Percentiles rank a stretch among this genome's conserved stretches.
Evolutionary conservation across 2,797 vertebrate species (phyloP).

Genomic region (Lacerta bilineata): DNA sequence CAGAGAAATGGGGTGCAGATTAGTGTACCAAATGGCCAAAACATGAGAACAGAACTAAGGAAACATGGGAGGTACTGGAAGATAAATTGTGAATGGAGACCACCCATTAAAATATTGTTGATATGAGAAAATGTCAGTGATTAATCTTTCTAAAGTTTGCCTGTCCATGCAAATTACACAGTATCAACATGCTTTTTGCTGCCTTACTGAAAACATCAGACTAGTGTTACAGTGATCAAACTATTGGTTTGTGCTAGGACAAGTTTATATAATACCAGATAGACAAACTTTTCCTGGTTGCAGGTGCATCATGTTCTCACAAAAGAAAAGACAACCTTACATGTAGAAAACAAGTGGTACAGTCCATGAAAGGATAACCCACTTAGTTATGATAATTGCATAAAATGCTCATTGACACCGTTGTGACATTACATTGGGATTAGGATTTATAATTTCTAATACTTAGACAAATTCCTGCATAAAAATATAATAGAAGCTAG

Average conservation of each 20-base stretch:
- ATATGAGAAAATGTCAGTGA: slow-evolving; percentile 42
- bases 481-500: background rate
- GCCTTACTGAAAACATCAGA: background rate
- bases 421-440: background rate
- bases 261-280: slow-evolving; percentile 9
- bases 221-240: background rate
- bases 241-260: background rate
- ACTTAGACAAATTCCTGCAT: background rate
- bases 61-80: background rate
- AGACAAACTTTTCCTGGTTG: background rate
- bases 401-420: background rate
- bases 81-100: slow-evolving; percentile 47
- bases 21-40: slow-evolving; percentile 62
- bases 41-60: slow-evolving; percentile 57
- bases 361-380: background rate
- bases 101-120: slow-evolving; percentile 51
- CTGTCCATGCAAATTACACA: slow-evolving; percentile 37
- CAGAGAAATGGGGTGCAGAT: slow-evolving; percentile 71
- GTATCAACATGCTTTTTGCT: slow-evolving; percentile 11
- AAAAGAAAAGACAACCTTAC: background rate
- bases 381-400: background rate
- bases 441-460: background rate
- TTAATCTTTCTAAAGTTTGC: slow-evolving; percentile 35
- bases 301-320: background rate
- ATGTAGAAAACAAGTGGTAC: background rate